Base-by-base conservation (phyloP, 2,797 vertebrate species). In the Diceros bicornis region DNA sequence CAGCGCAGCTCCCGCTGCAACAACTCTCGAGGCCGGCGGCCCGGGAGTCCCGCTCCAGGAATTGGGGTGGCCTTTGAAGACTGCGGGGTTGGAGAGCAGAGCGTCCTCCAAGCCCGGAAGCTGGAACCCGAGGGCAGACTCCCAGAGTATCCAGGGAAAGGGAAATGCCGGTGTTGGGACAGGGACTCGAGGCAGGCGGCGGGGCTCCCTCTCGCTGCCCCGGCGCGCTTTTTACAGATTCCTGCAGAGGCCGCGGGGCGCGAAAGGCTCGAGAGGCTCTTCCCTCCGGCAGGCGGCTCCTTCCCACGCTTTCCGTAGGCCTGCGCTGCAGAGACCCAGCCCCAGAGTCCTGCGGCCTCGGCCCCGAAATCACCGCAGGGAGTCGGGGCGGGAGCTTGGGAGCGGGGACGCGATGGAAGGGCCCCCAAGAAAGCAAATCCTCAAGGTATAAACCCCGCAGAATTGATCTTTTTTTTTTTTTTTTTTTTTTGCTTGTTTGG, bases 221-320 rank as follows among this genome's bases (percentile, higher is more conserved):
- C 1, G 0, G 62, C 44, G 3, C 3, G 0, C 17, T 74, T 32
- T 75, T 18, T n/a, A 16, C n/a, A 0, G 50, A 83, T 61, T 82
- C 13, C 32, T 17, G 16, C 0, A 0, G 52, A 34, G 41, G 37
- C 41, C 6, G 4, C 25, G 2, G 0, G 21, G 3, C 7, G 16
- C 37, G 7, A 18, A 59, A 66, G n/a, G 13, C 17, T 69, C 2
- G 0, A 1, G 4, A 32, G 13, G 72, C 68, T 21, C 61, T 34
- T 37, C 27, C 1, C 25, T 47, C 14, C 2, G 0, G 37, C 59
- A 62, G 64, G 72, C 37, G 2, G 34, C 57, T 57, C 41, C 55
- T 85, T 69, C 27, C 62, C 2, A 18, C 34, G 71, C 27, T 25
- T 52, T 20, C 32, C 0, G 0, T 2, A 57, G 64, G 29, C 44